Conservation (phyloP, 2,797 vertebrate genomes). For the Ctenosaura bakeri region DNA sequence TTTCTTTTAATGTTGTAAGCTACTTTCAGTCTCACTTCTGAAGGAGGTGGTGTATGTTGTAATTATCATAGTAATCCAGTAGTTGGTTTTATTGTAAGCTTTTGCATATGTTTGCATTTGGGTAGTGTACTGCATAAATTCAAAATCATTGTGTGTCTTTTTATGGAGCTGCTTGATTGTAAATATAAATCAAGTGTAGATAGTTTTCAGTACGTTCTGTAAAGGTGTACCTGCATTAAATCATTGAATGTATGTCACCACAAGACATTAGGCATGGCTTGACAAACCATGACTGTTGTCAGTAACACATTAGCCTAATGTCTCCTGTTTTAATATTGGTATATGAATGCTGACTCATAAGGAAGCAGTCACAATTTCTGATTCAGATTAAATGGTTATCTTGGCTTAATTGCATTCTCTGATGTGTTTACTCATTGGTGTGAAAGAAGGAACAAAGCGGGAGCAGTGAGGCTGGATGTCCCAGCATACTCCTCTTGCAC, state of each 20-base stretch:
- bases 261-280: background rate
- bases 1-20: too few relatives aligned
- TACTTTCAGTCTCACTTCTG: too few relatives aligned
- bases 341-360: background rate
- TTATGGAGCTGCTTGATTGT: background rate
- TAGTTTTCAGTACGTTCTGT: background rate
- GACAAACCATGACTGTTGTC: background rate
- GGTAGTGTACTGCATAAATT: background rate
- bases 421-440: background rate
- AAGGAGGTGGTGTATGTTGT: too few relatives aligned
- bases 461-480: background rate
- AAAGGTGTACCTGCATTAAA: background rate
- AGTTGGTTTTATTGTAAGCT: background rate
- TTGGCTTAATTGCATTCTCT: background rate
- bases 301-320: background rate
- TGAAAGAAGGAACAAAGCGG: conserved; percentile 9
- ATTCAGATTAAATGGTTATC: background rate
- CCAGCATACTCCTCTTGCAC: background rate
- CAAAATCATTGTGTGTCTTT: background rate
- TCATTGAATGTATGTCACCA: background rate
- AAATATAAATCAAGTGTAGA: background rate
- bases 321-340: background rate
- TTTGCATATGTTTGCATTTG: background rate
- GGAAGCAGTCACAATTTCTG: background rate
- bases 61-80: too few relatives aligned